Evolutionary conservation across 2,888 invertebrate genomes (phyloP), one percentile per base, ranked within the genome.

Genomic region (Agriotes lineatus): DNA sequence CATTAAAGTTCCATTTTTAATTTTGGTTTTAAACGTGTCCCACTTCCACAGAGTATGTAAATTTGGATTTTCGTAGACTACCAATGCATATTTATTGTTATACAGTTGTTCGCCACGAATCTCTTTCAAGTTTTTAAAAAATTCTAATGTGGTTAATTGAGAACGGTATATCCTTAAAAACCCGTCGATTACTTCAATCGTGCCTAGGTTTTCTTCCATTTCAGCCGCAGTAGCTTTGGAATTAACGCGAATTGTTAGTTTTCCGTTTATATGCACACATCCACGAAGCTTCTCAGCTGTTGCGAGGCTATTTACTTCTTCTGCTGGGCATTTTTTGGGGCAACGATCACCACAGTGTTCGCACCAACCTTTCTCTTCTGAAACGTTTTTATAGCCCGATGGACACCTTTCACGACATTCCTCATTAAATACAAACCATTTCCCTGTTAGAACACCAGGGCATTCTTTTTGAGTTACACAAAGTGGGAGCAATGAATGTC

Each of bases 251-350:
- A 96, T 92, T 62, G 88, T 89, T 33, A 98, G 84, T 7, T 90
- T 89, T 0, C 96, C 95, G 33, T 91, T 89, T 19, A 98, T 89
- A 66, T 90, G 88, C 1, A 94, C 93, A 79, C 97, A 97, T 9
- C 90, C 92, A 52, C 88, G 88, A 14, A 1, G 83, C 83, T 79
- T 93, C 90, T 0, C n/a, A n/a, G n/a, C n/a, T n/a, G n/a, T n/a
- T n/a, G n/a, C n/a, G n/a, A n/a, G n/a, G n/a, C n/a, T n/a, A n/a
- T n/a, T n/a, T n/a, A n/a, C n/a, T n/a, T n/a, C n/a, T n/a, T n/a
- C n/a, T n/a, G n/a, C n/a, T n/a, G 93, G 90, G 75, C 93, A 93
- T 1, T 85, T 86, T 85, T 89, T 80, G 1, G 69, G 66, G 59
- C 84, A 84, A 7, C 76, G 66, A 2, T 77, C 73, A 2, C 77